These are phyloP conservation scores for Notolepis coatsorum DNA, from an alignment of 2,797 vertebrate species.

Conservation along the genomic window DNA sequence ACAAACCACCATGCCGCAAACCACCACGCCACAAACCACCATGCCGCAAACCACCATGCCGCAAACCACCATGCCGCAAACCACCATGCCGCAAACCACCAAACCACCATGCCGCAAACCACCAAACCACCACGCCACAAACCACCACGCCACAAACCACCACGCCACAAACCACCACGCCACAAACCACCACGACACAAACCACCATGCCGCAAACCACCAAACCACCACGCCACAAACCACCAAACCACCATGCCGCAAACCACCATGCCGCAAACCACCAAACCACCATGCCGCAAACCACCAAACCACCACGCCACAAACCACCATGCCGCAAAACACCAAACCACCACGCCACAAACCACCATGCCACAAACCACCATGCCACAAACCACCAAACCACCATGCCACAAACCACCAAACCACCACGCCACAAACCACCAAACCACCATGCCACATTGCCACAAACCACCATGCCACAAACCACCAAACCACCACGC, in stretches of 20 bases:
- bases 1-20: constrained; percentile 22
- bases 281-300: constrained; percentile 12
- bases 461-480: constrained; percentile 17
- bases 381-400: too few species aligned
- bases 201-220: constrained; percentile 28
- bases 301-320: constrained; percentile 16
- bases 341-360: constrained; percentile 4
- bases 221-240: constrained; percentile 11
- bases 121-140: constrained; percentile 12
- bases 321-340: constrained; percentile 25
- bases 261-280: constrained; percentile 26
- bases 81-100: constrained; percentile 26
- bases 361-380: constrained; percentile 29
- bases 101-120: constrained; percentile 14
- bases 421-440: constrained; percentile 12
- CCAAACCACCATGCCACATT: constrained; percentile 29
- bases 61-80: constrained; percentile 17
- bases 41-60: constrained; percentile 18
- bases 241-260: constrained; percentile 16
- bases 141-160: constrained; percentile 28
- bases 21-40: too few species aligned
- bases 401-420: constrained; percentile 21
- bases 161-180: constrained; percentile 14
- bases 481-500: too few species aligned
- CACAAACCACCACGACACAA: constrained; percentile 14